Conservation (phyloP, 1,140 invertebrate species). For the Pentalonia nigronervosa region DNA sequence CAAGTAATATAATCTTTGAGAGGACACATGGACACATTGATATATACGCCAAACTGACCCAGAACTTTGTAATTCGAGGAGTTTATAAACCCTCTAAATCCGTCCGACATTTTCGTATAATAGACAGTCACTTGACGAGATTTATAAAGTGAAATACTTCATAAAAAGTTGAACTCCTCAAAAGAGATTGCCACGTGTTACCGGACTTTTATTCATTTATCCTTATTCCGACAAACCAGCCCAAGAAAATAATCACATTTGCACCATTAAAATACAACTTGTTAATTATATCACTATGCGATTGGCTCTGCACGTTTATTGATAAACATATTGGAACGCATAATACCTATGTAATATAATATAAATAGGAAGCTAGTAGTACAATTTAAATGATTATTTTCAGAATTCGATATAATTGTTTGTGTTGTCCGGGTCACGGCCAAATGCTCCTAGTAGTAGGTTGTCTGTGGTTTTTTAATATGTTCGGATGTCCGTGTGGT, state of each 20-base stretch:
- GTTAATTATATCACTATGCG: background rate
- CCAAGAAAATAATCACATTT: background rate
- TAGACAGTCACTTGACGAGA: slow-evolving; percentile 34
- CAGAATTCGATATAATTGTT: too few species aligned
- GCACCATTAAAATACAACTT: background rate
- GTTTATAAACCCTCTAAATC: slow-evolving; percentile 28
- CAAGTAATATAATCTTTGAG: slow-evolving; percentile 32
- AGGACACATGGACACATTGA: slow-evolving; percentile 19
- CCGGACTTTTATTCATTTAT: background rate
- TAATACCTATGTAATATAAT: background rate
- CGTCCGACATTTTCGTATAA: slow-evolving; percentile 27
- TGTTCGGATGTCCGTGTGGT: too few species aligned
- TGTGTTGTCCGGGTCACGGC: too few species aligned
- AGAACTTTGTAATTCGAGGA: slow-evolving; percentile 33
- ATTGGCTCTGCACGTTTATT: background rate
- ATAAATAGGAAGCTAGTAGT: background rate
- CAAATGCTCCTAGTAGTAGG: too few species aligned
- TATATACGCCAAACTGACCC: slow-evolving; percentile 32
- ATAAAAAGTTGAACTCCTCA: slow-evolving; percentile 4
- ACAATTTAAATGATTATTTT: background rate
- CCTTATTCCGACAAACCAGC: background rate
- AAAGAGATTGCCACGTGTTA: background rate
- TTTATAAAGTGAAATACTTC: slow-evolving; percentile 24
- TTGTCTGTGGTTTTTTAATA: too few species aligned
- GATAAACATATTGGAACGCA: background rate